A percentile compares a stretch with the other conserved stretches of the same genome.
Conservation (phyloP, 2,113 vertebrate species). For the Plestiodon gilberti region DNA sequence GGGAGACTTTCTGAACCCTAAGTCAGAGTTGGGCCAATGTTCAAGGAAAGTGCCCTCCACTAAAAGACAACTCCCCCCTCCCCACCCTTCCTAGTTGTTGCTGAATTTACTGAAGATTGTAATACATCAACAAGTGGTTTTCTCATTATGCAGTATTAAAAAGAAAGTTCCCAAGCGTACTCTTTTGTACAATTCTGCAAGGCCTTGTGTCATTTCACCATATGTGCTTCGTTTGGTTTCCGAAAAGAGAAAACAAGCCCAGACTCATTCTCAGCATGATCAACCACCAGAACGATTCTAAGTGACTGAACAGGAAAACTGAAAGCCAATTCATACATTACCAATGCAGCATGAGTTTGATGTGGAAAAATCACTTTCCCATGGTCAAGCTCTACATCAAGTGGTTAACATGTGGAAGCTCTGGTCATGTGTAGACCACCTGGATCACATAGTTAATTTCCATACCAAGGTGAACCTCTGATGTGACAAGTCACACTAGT, state of each 20-base stretch:
- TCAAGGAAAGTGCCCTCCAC: neutral
- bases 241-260: neutral
- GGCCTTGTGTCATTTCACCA: neutral
- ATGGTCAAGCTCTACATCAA: neutral
- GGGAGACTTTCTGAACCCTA: neutral
- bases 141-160: neutral
- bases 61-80: neutral
- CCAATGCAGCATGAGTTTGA: neutral
- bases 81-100: neutral
- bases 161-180: neutral
- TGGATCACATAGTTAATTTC: neutral
- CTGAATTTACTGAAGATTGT: neutral
- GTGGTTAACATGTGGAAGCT: neutral
- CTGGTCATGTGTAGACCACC: neutral
- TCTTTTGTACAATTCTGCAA: neutral
- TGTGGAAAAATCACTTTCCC: neutral
- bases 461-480: neutral
- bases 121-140: neutral
- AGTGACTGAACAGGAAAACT: neutral
- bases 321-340: neutral
- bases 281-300: neutral
- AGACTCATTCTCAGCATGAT: neutral
- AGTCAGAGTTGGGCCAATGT: neutral
- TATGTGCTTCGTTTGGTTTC: neutral
- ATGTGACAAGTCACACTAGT: neutral